Percentiles rank a stretch among this genome's conserved stretches.
phyloP scores from a whole-genome alignment of 2,113 vertebrate genomes.

The Pomatostomus ruficeps region DNA sequence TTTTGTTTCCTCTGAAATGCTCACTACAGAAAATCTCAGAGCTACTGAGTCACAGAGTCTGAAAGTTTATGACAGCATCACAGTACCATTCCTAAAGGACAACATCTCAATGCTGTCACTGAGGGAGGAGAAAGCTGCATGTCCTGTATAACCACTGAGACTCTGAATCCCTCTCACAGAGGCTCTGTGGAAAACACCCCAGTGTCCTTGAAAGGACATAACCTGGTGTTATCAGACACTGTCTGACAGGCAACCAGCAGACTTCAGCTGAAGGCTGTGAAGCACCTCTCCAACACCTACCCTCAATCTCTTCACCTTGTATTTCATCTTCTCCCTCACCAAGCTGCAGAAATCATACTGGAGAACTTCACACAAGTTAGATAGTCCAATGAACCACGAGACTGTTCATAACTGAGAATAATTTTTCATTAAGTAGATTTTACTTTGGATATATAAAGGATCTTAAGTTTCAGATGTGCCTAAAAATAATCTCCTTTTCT shows the following conservation, averaged over 20 bases:
- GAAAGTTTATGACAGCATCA: background rate
- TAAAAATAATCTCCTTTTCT: background rate
- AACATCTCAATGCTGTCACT: background rate
- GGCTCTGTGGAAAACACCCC: background rate
- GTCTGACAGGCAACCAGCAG: background rate
- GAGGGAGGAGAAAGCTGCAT: background rate
- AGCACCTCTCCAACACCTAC: background rate
- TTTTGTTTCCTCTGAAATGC: background rate
- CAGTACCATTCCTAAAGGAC: background rate
- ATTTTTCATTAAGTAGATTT: background rate
- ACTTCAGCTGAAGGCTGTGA: background rate
- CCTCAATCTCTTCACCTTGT: background rate
- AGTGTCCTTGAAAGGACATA: background rate
- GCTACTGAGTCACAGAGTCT: background rate
- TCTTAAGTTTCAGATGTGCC: background rate
- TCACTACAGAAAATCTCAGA: background rate
- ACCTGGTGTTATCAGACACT: background rate
- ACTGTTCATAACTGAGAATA: background rate
- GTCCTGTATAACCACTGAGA: background rate
- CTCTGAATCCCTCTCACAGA: background rate
- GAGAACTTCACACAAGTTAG: background rate
- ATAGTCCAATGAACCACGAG: fast-evolving
- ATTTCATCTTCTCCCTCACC: background rate
- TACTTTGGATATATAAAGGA: background rate
- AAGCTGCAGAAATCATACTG: background rate